Percentiles rank a stretch among this genome's conserved stretches.
phyloP scores from a whole-genome alignment of 2,888 invertebrate species.

The Criorhina ranunculi region DNA sequence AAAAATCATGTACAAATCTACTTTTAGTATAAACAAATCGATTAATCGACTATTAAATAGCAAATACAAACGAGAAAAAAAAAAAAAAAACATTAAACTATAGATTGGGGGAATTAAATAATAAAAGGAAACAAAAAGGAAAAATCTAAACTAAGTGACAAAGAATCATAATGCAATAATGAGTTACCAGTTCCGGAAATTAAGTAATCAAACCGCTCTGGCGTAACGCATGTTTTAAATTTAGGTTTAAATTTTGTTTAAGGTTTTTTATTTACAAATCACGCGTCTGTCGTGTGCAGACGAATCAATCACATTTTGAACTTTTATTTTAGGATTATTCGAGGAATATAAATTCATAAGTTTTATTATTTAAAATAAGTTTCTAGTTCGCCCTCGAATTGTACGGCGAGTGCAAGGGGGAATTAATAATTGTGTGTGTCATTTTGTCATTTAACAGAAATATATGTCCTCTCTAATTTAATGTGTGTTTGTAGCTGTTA shows the following conservation, averaged over 20 bases:
- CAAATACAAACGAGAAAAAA: slow-evolving; percentile 60
- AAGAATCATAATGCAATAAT: slow-evolving; percentile 67
- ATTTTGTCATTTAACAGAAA: slow-evolving; percentile 73
- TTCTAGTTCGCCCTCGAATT: slow-evolving; percentile 42
- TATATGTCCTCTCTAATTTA: slow-evolving; percentile 65
- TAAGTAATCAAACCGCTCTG: slow-evolving; percentile 32
- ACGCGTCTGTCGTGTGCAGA: slow-evolving; percentile 25
- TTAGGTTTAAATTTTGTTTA: slow-evolving; percentile 47
- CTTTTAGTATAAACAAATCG: slow-evolving; percentile 73
- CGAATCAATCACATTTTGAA: slow-evolving; percentile 66
- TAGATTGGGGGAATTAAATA: slow-evolving; percentile 55
- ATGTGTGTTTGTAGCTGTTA: background rate
- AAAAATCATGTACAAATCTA: slow-evolving; percentile 76
- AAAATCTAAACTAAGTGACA: slow-evolving; percentile 63
- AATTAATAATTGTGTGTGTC: slow-evolving; percentile 67
- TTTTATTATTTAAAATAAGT: slow-evolving; percentile 60
- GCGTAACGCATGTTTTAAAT: slow-evolving; percentile 56
- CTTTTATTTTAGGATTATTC: slow-evolving; percentile 51
- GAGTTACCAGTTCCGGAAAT: slow-evolving; percentile 55
- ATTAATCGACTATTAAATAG: slow-evolving; percentile 71
- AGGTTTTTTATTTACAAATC: slow-evolving; percentile 40
- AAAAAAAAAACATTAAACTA: slow-evolving; percentile 55
- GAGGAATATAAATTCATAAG: slow-evolving; percentile 64
- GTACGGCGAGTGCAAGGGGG: slow-evolving; percentile 52
- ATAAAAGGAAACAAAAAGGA: slow-evolving; percentile 25